Percentiles rank a stretch among this genome's conserved stretches.
phyloP scores from a whole-genome alignment of 1,140 invertebrate species.

The Alviniconcha marisindica region DNA sequence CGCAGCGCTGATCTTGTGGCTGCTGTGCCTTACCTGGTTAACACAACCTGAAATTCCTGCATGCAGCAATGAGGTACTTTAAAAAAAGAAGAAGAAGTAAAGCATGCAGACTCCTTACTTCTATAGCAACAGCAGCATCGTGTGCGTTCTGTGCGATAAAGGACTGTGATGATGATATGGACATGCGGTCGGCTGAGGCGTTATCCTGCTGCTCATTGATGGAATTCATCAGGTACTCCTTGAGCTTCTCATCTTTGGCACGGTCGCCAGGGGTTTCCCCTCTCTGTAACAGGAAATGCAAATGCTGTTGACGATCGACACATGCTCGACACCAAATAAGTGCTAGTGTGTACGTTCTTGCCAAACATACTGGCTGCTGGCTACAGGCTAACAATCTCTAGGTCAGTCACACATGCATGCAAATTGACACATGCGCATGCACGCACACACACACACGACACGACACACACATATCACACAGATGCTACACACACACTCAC shows the following conservation, averaged over 20 bases:
- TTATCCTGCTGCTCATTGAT: conserved; percentile 57
- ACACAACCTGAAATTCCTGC: too few species aligned
- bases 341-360: too few species aligned
- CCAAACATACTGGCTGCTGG: too few species aligned
- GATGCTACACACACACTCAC: neutral
- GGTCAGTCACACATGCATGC: neutral
- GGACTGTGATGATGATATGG: conserved; percentile 39
- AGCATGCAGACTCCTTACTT: neutral
- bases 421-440: neutral
- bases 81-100: too few species aligned
- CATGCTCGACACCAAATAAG: neutral
- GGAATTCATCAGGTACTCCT: conserved; percentile 66
- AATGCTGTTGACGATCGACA: neutral
- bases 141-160: conserved; percentile 34
- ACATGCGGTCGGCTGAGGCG: neutral
- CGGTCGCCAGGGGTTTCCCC: conserved; percentile 62
- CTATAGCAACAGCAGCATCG: conserved; percentile 25
- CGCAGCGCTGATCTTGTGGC: too few species aligned
- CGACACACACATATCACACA: too few species aligned
- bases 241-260: conserved; percentile 53
- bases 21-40: too few species aligned
- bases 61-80: too few species aligned
- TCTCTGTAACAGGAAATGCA: conserved; percentile 53
- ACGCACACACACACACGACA: neutral
- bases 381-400: too few species aligned